Base-by-base conservation (phyloP, 2,888 invertebrate species). In the Nezara viridula region DNA sequence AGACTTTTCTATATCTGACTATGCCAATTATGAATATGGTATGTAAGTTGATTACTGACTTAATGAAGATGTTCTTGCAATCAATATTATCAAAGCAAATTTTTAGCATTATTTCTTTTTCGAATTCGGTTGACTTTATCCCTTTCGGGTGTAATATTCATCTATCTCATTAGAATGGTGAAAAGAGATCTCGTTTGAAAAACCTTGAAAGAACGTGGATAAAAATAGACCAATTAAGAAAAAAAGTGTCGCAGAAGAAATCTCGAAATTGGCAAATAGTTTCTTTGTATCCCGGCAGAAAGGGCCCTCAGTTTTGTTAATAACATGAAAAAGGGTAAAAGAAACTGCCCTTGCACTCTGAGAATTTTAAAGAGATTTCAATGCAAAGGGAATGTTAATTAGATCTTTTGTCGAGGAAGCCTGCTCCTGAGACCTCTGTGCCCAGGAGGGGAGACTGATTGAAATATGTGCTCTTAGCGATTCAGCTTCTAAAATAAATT, bases 341-440 rank as follows among this genome's bases (percentile, higher is more conserved):
- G 81, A 21, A 44, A 81, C n/a, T 24, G 44, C 44, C 16, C 44
- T 44, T 81, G 44, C 81, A 44, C 40, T n/a, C 44, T 12, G 12
- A 12, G 81, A 81, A 81, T 81, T 81, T 81, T 81, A 81, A 81
- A 81, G 44, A 81, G 81, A 81, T 81, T 81, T 81, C 24, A 24
- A 81, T 81, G 81, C n/a, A 44, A 81, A 81, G 44, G 44, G 81
- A 81, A 81, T 81, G 81, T 44, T 81, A 81, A 81, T 81, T 81
- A 47, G 40, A 24, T 44, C n/a, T n/a, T 81, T 37, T 73, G 32
- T 73, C 66, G 19, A 37, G 19, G 66, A 73, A 73, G 32, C 37
- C 66, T 73, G 32, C 32, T 2, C 1, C 37, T 73, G 32, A 73
- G 66, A 21, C 66, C 66, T 37, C 19, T 24, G 37, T 5, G 19